Evolutionary conservation across 2,113 vertebrate species (phyloP).

Genomic region (Shinisaurus crocodilurus): DNA sequence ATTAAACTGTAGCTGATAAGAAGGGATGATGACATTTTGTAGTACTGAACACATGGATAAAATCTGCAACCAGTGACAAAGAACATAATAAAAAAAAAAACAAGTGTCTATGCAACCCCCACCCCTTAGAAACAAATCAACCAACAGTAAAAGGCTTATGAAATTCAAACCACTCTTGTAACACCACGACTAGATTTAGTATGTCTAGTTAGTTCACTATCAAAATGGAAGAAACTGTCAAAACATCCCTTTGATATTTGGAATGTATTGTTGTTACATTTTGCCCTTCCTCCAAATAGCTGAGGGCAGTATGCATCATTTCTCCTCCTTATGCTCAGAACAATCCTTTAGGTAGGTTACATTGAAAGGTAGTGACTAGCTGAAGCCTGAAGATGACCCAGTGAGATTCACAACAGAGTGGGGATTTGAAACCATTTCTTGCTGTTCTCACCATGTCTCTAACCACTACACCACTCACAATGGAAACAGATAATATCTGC

Average conservation of each 20-base stretch:
- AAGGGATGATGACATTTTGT: neutral
- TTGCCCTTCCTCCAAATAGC: neutral
- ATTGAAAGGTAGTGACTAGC: neutral
- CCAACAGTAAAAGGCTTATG: constrained; percentile 36
- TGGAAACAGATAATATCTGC: neutral
- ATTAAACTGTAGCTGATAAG: neutral
- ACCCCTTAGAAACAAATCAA: neutral
- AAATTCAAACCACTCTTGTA: neutral
- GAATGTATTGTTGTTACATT: neutral
- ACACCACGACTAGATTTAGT: constrained; percentile 33
- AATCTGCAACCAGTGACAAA: constrained; percentile 48
- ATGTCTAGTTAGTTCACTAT: constrained; percentile 44
- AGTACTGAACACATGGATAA: constrained; percentile 32
- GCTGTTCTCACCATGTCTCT: neutral
- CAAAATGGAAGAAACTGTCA: constrained; percentile 37
- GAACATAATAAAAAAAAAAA: neutral
- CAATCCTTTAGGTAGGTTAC: neutral
- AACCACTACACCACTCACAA: neutral
- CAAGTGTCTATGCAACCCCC: constrained; percentile 6
- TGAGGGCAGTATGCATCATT: neutral
- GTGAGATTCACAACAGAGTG: neutral
- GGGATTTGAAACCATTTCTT: neutral
- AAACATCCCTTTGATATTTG: constrained; percentile 25
- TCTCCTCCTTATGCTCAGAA: neutral
- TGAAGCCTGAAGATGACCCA: neutral